phyloP scores from a whole-genome alignment of 2,113 vertebrate species.

The Oreochromis tanganicae region DNA sequence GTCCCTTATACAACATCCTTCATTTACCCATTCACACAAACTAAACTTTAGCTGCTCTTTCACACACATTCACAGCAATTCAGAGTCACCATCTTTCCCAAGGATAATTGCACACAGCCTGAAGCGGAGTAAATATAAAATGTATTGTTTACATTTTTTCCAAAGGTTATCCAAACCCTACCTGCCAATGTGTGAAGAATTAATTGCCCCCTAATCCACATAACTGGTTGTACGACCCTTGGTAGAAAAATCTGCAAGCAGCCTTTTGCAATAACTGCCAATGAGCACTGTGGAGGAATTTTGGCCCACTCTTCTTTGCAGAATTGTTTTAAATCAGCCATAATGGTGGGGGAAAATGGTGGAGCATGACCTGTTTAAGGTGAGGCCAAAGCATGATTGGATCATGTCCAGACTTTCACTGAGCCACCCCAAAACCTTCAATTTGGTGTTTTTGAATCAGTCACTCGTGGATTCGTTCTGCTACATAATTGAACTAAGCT shows the following conservation, averaged over 20 bases:
- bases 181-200: rapidly evolving
- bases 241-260: too few species aligned
- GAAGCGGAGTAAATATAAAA: rapidly evolving
- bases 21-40: rapidly evolving
- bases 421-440: rapidly evolving
- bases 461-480: not conserved
- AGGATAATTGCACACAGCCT: not conserved
- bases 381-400: rapidly evolving
- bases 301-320: rapidly evolving
- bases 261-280: rapidly evolving
- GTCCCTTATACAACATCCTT: rapidly evolving
- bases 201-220: rapidly evolving
- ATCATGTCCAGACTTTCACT: not conserved
- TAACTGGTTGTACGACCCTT: rapidly evolving
- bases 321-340: not conserved
- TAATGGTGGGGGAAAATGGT: rapidly evolving
- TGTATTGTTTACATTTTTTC: rapidly evolving
- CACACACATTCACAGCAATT: not conserved
- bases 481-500: rapidly evolving
- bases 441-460: not conserved
- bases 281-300: rapidly evolving
- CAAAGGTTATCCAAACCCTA: not conserved
- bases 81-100: not conserved
- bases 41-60: not conserved
- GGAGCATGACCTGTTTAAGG: rapidly evolving